Conservation (phyloP, 1,140 invertebrate species). For the Riptortus pedestris region DNA sequence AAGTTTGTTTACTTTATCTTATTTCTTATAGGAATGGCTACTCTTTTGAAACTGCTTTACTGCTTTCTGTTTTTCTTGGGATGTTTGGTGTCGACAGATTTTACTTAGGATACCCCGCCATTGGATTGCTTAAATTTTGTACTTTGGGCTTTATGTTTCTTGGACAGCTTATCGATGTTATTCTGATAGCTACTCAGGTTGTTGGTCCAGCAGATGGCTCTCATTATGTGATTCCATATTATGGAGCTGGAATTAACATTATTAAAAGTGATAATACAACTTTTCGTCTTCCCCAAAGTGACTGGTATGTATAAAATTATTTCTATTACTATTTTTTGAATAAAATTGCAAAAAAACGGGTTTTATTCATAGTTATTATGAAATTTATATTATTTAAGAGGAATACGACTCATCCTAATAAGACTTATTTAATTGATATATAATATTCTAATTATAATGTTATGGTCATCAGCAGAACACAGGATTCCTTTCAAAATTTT, state of each 20-base stretch:
- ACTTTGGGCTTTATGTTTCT: slow-evolving; percentile 94
- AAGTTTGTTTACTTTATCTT: not conserved
- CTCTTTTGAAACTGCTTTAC: slow-evolving; percentile 78
- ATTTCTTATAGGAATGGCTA: slow-evolving; percentile 72
- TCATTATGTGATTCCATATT: slow-evolving; percentile 89
- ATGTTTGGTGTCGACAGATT: slow-evolving; percentile 97
- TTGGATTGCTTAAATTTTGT: slow-evolving; percentile 87
- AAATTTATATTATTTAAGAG: too few relatives aligned
- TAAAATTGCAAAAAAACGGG: too few relatives aligned
- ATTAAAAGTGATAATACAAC: slow-evolving; percentile 76
- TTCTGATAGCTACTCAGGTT: slow-evolving; percentile 86
- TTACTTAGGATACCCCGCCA: slow-evolving; percentile 90
- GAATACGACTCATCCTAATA: too few relatives aligned
- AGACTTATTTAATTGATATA: too few relatives aligned
- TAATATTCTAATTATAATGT: too few relatives aligned
- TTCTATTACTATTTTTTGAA: not conserved
- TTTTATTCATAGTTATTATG: too few relatives aligned
- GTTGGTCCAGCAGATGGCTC: slow-evolving; percentile 92
- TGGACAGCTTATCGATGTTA: slow-evolving; percentile 88
- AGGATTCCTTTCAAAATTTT: too few relatives aligned
- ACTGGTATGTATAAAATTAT: slow-evolving; percentile 51
- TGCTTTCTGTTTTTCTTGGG: slow-evolving; percentile 89
- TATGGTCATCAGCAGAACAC: too few relatives aligned
- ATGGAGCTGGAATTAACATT: slow-evolving; percentile 72
- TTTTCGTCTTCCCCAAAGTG: slow-evolving; percentile 66